A percentile compares a stretch with the other conserved stretches of the same genome.
Evolutionary conservation across 2,113 vertebrate species (phyloP).

Genomic region (Python bivittatus): DNA sequence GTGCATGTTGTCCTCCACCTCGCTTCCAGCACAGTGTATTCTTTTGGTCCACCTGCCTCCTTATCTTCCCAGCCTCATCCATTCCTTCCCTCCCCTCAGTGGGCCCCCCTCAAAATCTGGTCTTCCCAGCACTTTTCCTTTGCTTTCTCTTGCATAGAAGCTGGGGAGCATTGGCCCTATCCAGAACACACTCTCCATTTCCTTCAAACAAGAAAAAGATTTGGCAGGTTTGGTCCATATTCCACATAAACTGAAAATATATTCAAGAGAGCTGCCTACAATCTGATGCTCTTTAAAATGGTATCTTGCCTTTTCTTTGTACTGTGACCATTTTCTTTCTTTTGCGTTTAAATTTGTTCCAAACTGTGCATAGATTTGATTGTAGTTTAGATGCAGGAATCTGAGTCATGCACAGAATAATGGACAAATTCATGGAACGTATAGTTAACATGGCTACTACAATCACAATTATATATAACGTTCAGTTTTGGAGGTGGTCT

Average conservation of each 20-base stretch:
- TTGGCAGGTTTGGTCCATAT: not conserved
- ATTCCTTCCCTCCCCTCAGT: not conserved
- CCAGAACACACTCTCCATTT: not conserved
- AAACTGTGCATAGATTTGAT: not conserved
- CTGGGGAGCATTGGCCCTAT: not conserved
- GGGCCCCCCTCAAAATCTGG: no score
- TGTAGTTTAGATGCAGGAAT: not conserved
- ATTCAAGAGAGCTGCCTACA: not conserved
- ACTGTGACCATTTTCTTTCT: not conserved
- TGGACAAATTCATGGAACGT: not conserved
- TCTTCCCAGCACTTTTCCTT: not conserved
- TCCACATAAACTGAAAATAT: not conserved
- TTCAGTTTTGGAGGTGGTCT: not conserved
- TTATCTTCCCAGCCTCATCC: not conserved
- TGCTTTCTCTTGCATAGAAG: not conserved
- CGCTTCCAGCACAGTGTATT: not conserved
- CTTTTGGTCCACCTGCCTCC: not conserved
- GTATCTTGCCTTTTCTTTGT: not conserved
- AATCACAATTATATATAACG: not conserved
- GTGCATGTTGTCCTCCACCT: not conserved
- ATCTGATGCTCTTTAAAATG: not conserved
- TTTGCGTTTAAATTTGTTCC: not conserved
- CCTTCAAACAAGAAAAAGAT: not conserved
- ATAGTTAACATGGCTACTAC: not conserved
- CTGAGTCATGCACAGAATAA: not conserved